Evolutionary conservation across 2,888 invertebrate genomes (phyloP).

Genomic region (Dexiosoma caninum): DNA sequence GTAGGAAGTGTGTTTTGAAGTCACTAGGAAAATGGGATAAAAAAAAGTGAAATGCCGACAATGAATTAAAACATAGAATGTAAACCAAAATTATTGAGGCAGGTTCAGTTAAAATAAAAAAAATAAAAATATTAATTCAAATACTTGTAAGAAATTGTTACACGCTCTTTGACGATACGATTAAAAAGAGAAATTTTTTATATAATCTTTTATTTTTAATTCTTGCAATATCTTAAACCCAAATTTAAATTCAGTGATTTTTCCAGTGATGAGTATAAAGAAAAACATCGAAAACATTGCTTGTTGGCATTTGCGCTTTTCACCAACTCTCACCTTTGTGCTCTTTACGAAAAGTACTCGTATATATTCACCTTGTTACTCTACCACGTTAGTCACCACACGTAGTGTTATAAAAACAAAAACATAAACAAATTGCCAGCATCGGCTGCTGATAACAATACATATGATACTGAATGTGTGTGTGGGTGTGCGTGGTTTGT

Average conservation of each 20-base stretch:
- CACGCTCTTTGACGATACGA: too few relatives aligned
- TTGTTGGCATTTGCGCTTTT: constrained; percentile 10
- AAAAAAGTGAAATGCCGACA: constrained; percentile 33
- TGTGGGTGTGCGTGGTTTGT: constrained; percentile 11
- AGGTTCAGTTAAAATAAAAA: constrained; percentile 28
- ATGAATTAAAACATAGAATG: constrained; percentile 47
- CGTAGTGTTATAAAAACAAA: neutral
- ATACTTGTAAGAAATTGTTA: too few relatives aligned
- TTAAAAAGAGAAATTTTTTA: too few relatives aligned
- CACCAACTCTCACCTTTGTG: neutral
- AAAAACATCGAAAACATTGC: constrained; percentile 59
- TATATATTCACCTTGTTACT: neutral
- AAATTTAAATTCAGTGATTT: neutral
- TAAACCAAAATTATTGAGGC: constrained; percentile 43
- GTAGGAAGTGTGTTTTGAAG: constrained; percentile 49
- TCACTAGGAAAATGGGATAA: constrained; percentile 37
- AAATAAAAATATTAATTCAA: neutral
- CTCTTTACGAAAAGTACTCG: neutral
- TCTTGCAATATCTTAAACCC: too few relatives aligned
- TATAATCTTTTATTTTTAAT: too few relatives aligned
- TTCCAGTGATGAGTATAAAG: neutral
- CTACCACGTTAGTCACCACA: constrained; percentile 45
- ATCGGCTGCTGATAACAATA: constrained; percentile 4
- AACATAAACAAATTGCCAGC: neutral
- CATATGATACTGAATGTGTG: constrained; percentile 11